Base-by-base conservation (phyloP, 2,797 vertebrate genomes). In the Coilia nasus region DNA sequence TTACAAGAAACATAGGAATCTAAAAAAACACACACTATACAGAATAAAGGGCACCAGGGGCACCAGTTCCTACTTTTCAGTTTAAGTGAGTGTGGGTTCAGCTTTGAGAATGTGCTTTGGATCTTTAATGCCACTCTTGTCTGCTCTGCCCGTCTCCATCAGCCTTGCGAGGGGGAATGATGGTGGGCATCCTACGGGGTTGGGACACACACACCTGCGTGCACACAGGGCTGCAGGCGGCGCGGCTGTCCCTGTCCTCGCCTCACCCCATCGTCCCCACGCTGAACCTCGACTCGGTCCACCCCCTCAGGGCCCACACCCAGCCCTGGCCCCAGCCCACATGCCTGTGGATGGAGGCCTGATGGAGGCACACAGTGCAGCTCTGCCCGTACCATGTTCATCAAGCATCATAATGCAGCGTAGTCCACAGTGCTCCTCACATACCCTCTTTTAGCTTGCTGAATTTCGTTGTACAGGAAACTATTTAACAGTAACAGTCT, bases 131-230 rank as follows among this genome's bases (percentile, higher is more conserved):
- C 50, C 35, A 41, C 35, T 41, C 35, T 41, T 41, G 44, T 82
- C 80, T 54, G 86, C 6, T 19, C 2, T 0, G 0, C 86, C 46
- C 89, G 82, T 88, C 78, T 89, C 28, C 84, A 60, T 14, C 93
- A 98, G 97, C 91, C 92, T 98, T 87, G 95, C 96, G 90, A 94
- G 94, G 83, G 97, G 95, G 28, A n/a, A 88, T 98, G 44, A 96
- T 98, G 15, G 93, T 94, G 2, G 97, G 97, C 19, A 92, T 97
- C 19, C 90, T 97, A 3, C 93, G 93, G 85, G 89, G 89, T 5
- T 88, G 90, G 4, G 93, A 96, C 88, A 95, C 96, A 0, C 92
- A 96, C 84, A 93, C 88, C 85, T 97, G 97, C 85, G 93, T 98
- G 59, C 91, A 86, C 64, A 97, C 97, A 96, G 97, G 96, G 0